Evolutionary conservation across 2,113 vertebrate species (phyloP), one percentile per base, ranked within the genome.

Genomic region (Trematomus loennbergii): DNA sequence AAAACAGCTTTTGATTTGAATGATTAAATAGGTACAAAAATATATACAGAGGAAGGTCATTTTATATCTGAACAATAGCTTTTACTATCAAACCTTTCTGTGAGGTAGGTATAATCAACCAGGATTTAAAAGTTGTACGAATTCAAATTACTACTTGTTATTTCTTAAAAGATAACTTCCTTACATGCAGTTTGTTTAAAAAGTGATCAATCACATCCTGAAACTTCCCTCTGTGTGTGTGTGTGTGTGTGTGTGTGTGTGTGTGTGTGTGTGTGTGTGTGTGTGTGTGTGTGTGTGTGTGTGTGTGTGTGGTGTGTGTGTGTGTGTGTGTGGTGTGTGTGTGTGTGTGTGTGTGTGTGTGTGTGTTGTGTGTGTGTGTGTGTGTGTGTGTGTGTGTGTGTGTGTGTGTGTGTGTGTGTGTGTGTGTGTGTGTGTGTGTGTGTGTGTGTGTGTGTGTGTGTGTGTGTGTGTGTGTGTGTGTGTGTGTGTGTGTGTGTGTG

Each of bases 221-320:
- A 89, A 89, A 72, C 86, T 81, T 91, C 78, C 79, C 87, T 81
- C 59, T 55, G 69, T 84, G 75, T 87, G 79, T 75, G 69, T 5
- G 66, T 79, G 22, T 72, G 22, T 18, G 68, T 67, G 18, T 68
- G 25, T 79, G 62, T 63, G 65, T 65, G 62, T 55, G 59, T 49
- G 76, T 60, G 53, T 67, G 3, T 5, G 33, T n/a, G 66, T 60
- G 64, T 55, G 79, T 65, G 59, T 71, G 75, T 85, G 25, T 55
- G 66, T 60, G 64, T 55, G 79, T 65, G 59, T 71, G 75, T 85
- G 25, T 55, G 66, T 60, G 64, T 55, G 79, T 65, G 59, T 71
- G 75, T 85, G 25, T 55, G 66, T 60, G 64, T 55, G 79, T 65
- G n/a, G 59, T 71, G 75, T 85, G 25, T 55, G 66, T 60, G 64